Percentiles rank a stretch among this genome's conserved stretches.
These are phyloP conservation scores for Drepana falcataria DNA, from an alignment of 2,888 invertebrate species.

Conservation along the genomic window DNA sequence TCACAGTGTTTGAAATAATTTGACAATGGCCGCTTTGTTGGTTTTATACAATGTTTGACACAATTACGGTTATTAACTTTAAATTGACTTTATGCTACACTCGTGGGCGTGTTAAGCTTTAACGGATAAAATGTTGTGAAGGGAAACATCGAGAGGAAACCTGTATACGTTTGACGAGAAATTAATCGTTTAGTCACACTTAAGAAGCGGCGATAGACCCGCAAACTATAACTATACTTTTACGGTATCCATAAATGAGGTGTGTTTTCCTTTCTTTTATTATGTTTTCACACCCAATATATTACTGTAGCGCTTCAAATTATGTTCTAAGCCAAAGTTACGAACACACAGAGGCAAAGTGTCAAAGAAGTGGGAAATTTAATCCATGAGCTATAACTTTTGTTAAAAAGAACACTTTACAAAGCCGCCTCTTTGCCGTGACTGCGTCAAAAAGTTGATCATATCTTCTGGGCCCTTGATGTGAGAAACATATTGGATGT, in stretches of 20 bases:
- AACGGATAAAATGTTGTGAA: no score
- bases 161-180: no score
- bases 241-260: no score
- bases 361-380: slow-evolving; percentile 62
- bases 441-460: slow-evolving; percentile 67
- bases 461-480: slow-evolving; percentile 26
- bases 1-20: slow-evolving; percentile 8
- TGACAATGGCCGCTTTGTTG: neutral
- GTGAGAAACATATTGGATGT: slow-evolving; percentile 16
- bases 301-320: neutral
- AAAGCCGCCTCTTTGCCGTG: slow-evolving; percentile 55
- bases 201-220: no score
- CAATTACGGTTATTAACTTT: neutral
- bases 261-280: no score
- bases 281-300: neutral
- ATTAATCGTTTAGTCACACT: no score
- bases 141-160: no score
- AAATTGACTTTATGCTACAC: no score
- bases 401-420: slow-evolving; percentile 60
- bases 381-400: slow-evolving; percentile 67
- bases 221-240: no score
- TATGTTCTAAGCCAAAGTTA: slow-evolving; percentile 25
- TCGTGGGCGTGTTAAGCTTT: no score
- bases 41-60: neutral
- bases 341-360: slow-evolving; percentile 36